Base-by-base conservation (phyloP, 2,888 invertebrate species). In the Acrocyrtus sp. region DNA sequence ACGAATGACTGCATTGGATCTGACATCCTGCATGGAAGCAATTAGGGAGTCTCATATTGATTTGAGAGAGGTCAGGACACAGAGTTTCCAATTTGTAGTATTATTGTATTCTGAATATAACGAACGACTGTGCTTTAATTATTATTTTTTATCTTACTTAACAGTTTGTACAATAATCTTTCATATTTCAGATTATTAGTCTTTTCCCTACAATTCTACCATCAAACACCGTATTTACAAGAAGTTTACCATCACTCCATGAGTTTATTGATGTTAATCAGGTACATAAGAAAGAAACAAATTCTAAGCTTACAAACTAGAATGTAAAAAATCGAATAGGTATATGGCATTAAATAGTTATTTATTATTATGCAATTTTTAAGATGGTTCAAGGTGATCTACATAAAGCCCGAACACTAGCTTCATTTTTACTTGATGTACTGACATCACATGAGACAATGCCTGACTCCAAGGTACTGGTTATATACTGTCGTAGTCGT, bases 191-290 rank as follows among this genome's bases (percentile, higher is more conserved):
- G 86, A 73, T 87, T 4, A 85, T 87, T 21, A 83, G 85, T 72
- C 73, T 87, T 21, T 87, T 85, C 80, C 86, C 86, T 3, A 81
- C 83, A 34, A 78, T 86, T 50, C 78, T 87, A 75, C 85, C 86
- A 0, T 65, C 82, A 21, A 83, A 80, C 27, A 83, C 83, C 2
- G 83, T 82, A 66, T 87, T 86, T 79, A 83, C 84, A 1, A 83
- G 85, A 22, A 81, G 83, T n/a, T 80, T 84, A 12, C 86, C 86
- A 3, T 83, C 85, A 1, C 83, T 86, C 2, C 86, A 87, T 76
- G 84, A 84, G 63, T 85, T 86, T 48, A 85, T 85, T 1, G 85
- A 86, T 79, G 82, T 87, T 15, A 82, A 82, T 74, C 85, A 85
- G 39, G 78, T 80, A 48, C 57, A n/a, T n/a, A n/a, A n/a, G n/a